A percentile compares a stretch with the other conserved stretches of the same genome.
Evolutionary conservation across 2,888 invertebrate genomes (phyloP).

Genomic region (Hermodice carunculata): DNA sequence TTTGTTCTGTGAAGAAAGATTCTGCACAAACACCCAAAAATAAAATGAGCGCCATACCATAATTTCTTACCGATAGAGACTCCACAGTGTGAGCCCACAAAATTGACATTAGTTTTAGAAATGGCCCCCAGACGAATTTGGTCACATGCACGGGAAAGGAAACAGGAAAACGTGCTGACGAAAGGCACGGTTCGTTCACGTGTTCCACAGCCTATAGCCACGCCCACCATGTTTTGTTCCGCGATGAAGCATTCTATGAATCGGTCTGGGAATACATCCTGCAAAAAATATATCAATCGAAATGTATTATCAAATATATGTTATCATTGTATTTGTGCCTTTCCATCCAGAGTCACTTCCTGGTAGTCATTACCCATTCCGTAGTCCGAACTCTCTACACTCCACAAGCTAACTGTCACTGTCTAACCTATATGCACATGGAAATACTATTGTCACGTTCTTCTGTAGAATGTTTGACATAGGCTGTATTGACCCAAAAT

Average conservation of each 20-base stretch:
- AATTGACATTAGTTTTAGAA: conserved; percentile 88
- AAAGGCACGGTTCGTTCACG: conserved; percentile 84
- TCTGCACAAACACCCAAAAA: no score
- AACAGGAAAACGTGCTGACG: neutral
- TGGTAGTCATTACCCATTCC: no score
- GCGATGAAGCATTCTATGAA: conserved; percentile 98
- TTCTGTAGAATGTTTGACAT: no score
- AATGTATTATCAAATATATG: neutral
- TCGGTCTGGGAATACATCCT: conserved; percentile 73
- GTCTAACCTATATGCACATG: no score
- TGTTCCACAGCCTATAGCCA: conserved; percentile 93
- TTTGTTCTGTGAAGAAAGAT: no score
- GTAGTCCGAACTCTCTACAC: no score
- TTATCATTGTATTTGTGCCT: neutral
- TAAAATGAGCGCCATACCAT: no score
- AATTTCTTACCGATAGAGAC: conserved; percentile 92
- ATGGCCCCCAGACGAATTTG: conserved; percentile 79
- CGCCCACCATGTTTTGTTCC: conserved; percentile 93
- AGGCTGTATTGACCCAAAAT: no score
- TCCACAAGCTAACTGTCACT: no score
- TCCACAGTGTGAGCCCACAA: conserved; percentile 95
- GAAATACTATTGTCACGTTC: no score
- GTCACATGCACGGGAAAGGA: conserved; percentile 83
- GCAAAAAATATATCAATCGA: neutral
- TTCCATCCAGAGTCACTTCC: neutral